Conservation (phyloP, 1,140 invertebrate genomes). For the Gonioctena quinquepunctata region DNA sequence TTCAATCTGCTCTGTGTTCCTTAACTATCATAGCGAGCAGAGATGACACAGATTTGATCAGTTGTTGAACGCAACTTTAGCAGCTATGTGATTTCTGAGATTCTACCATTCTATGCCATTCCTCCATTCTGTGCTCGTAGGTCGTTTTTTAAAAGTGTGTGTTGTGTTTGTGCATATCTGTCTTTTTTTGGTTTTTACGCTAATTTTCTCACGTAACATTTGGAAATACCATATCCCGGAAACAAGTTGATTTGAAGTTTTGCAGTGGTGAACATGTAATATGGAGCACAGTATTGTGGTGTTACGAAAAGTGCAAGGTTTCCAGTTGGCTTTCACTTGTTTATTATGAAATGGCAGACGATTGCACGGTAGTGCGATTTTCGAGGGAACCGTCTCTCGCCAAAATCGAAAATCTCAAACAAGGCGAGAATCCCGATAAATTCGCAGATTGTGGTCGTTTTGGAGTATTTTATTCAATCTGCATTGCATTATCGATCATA, state of each 20-base stretch:
- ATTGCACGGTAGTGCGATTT: slow-evolving; percentile 53
- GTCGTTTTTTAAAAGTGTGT: too few species aligned
- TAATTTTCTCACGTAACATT: not conserved
- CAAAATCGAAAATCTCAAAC: slow-evolving; percentile 50
- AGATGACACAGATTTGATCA: too few species aligned
- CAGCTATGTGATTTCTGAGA: too few species aligned
- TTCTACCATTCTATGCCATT: too few species aligned
- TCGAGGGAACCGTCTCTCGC: slow-evolving; percentile 49
- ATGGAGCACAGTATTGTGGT: not conserved
- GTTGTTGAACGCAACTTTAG: too few species aligned
- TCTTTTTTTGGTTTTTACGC: not conserved
- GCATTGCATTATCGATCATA: slow-evolving; percentile 53
- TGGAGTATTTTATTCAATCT: slow-evolving; percentile 50
- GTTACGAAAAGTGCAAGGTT: not conserved
- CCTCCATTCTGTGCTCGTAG: too few species aligned
- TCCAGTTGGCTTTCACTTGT: not conserved
- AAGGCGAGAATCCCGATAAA: slow-evolving; percentile 44
- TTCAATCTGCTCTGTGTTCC: too few species aligned
- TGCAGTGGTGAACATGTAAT: not conserved
- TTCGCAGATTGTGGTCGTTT: slow-evolving; percentile 46
- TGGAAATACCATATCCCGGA: not conserved
- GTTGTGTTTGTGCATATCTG: too few species aligned
- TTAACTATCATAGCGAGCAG: too few species aligned
- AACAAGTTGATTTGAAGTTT: not conserved
- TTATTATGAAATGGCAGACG: slow-evolving; percentile 43